Percentiles rank a stretch among this genome's conserved stretches.
Evolutionary conservation across 2,797 vertebrate species (phyloP).

Genomic region (Ptychadena robeensis): DNA sequence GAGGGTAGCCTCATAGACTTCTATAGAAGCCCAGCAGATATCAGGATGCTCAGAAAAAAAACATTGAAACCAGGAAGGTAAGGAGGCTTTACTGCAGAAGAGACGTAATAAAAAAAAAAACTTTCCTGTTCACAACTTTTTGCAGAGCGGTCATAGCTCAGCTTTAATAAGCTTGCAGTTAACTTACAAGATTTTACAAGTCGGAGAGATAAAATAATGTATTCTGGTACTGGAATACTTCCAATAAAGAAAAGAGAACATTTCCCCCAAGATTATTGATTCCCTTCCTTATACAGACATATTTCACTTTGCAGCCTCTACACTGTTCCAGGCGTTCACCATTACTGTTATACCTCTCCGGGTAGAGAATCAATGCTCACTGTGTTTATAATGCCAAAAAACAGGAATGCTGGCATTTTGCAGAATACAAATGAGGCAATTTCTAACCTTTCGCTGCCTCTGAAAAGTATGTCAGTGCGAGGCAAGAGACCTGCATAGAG

Average conservation of each 20-base stretch:
- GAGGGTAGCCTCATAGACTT: too few species aligned
- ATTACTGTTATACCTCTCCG: slow-evolving; percentile 10
- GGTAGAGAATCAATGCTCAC: slow-evolving; percentile 17
- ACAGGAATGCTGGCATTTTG: slow-evolving; percentile 33
- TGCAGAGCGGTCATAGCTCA: too few species aligned
- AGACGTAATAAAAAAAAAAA: too few species aligned
- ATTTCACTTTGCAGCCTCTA: slow-evolving; percentile 19
- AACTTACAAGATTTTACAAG: neutral
- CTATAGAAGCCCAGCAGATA: too few species aligned
- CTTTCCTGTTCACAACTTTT: too few species aligned
- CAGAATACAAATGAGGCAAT: slow-evolving; percentile 37
- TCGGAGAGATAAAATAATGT: neutral
- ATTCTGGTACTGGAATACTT: neutral
- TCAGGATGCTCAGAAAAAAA: too few species aligned
- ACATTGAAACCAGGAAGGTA: too few species aligned
- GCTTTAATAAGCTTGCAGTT: neutral
- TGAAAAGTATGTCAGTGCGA: slow-evolving; percentile 22
- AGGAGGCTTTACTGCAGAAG: too few species aligned
- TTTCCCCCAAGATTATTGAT: slow-evolving; percentile 5
- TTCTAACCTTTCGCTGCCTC: slow-evolving; percentile 21
- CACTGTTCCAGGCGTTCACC: slow-evolving; percentile 16
- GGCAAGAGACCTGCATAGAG: neutral
- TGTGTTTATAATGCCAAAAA: slow-evolving; percentile 29
- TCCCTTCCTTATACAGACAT: neutral
- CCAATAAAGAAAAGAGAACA: slow-evolving; percentile 18